Evolutionary conservation across 2,888 invertebrate genomes (phyloP).

Genomic region (Epinotia brunnichana): DNA sequence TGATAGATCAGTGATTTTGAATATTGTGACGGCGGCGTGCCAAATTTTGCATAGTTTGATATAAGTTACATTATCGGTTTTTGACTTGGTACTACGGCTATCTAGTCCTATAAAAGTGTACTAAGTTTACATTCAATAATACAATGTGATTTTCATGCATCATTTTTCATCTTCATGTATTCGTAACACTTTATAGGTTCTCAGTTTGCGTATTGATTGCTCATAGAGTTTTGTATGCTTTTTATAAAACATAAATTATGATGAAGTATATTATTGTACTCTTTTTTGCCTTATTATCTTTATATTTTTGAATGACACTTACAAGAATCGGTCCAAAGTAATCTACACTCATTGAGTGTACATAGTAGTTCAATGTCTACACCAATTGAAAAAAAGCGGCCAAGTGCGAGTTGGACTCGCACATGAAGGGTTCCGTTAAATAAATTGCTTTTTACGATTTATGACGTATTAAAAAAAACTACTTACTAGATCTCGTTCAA

Average conservation of each 20-base stretch:
- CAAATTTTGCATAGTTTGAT: neutral
- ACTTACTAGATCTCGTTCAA: no score
- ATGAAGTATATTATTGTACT: neutral
- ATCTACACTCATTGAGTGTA: neutral
- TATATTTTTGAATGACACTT: neutral
- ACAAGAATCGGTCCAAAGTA: neutral
- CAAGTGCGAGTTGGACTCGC: no score
- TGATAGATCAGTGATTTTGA: neutral
- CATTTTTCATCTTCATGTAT: neutral
- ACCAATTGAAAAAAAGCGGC: no score
- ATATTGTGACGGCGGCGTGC: neutral
- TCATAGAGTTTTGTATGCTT: slow-evolving; percentile 9
- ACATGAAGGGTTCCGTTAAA: no score
- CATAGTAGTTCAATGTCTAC: no score
- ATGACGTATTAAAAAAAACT: no score
- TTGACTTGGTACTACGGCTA: neutral
- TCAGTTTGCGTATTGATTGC: neutral
- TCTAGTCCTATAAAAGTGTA: slow-evolving; percentile 21
- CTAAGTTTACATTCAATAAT: neutral
- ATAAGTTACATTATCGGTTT: neutral
- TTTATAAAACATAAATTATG: neutral
- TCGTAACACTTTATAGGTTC: neutral
- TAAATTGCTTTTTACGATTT: no score
- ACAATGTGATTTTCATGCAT: neutral
- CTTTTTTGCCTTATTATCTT: neutral